phyloP scores from a whole-genome alignment of 2,888 invertebrate genomes.

The Frankliniella fusca region DNA sequence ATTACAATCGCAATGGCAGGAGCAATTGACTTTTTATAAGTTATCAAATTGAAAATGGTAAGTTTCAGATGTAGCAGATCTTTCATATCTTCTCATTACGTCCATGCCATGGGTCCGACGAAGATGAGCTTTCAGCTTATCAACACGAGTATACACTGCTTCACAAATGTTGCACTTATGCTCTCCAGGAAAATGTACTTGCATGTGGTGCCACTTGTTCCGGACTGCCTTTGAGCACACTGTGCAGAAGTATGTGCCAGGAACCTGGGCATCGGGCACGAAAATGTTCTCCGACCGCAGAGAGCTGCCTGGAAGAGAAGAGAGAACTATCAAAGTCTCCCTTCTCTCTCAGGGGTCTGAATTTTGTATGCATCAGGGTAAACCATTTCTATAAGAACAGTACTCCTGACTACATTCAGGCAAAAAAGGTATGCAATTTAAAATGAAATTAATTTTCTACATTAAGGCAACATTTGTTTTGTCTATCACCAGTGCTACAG shows the following conservation, averaged over 20 bases:
- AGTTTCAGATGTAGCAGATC: not conserved
- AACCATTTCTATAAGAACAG: too few species aligned
- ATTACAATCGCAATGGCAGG: too few species aligned
- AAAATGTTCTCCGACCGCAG: constrained; percentile 35
- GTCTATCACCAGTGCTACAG: too few species aligned
- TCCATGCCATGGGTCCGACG: constrained; percentile 62
- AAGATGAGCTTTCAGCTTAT: constrained; percentile 77
- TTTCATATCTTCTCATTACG: not conserved
- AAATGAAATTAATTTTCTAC: too few species aligned
- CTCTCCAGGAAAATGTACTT: constrained; percentile 51
- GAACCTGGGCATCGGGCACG: constrained; percentile 35
- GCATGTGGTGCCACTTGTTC: constrained; percentile 64
- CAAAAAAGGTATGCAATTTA: too few species aligned
- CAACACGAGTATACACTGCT: constrained; percentile 81
- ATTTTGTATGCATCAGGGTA: too few species aligned
- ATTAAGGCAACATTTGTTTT: too few species aligned
- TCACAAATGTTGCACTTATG: constrained; percentile 72
- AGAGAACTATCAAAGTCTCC: constrained; percentile 21
- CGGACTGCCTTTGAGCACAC: constrained; percentile 62
- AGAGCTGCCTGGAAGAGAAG: constrained; percentile 19
- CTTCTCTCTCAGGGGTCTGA: constrained; percentile 10
- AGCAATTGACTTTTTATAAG: not conserved
- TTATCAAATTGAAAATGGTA: not conserved
- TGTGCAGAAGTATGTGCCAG: constrained; percentile 54
- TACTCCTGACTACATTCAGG: too few species aligned